Conservation (phyloP, 2,113 vertebrate genomes). For the Brachypodius melanocephalos region DNA sequence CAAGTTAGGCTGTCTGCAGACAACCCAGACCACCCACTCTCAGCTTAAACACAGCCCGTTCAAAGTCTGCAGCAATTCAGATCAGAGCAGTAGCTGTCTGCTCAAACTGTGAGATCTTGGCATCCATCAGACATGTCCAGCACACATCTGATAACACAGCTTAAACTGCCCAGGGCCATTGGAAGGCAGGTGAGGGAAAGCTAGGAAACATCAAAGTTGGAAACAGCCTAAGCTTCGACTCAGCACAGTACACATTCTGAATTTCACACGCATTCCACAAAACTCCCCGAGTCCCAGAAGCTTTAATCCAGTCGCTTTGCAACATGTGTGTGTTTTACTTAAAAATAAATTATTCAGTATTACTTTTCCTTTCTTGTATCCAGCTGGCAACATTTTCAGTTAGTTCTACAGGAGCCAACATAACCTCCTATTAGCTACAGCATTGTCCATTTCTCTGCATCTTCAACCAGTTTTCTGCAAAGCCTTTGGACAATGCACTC, state of each 20-base stretch:
- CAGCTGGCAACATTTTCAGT: slow-evolving; percentile 39
- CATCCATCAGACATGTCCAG: slow-evolving; percentile 46
- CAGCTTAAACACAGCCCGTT: slow-evolving; percentile 36
- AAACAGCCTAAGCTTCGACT: slow-evolving; percentile 38
- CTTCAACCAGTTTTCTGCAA: not conserved
- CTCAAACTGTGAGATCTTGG: slow-evolving; percentile 33
- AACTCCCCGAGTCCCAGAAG: slow-evolving; percentile 43
- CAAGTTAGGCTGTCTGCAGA: slow-evolving; percentile 61
- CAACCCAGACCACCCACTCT: slow-evolving; percentile 62
- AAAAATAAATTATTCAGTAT: slow-evolving; percentile 59
- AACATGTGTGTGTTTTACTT: slow-evolving; percentile 46
- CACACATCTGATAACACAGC: not conserved
- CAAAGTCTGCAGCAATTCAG: slow-evolving; percentile 32
- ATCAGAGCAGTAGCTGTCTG: slow-evolving; percentile 55
- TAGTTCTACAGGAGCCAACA: not conserved
- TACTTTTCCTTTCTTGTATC: slow-evolving; percentile 47
- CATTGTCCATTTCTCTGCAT: slow-evolving; percentile 10
- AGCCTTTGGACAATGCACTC: not conserved
- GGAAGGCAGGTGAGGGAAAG: slow-evolving; percentile 46
- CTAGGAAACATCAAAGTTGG: slow-evolving; percentile 38
- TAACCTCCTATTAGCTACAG: not conserved
- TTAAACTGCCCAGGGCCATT: slow-evolving; percentile 47
- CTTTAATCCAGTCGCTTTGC: slow-evolving; percentile 59
- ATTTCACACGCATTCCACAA: slow-evolving; percentile 60
- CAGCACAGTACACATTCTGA: slow-evolving; percentile 26